These are phyloP conservation scores for Crocuta crocuta DNA, from an alignment of 2,113 vertebrate species.

Conservation along the genomic window DNA sequence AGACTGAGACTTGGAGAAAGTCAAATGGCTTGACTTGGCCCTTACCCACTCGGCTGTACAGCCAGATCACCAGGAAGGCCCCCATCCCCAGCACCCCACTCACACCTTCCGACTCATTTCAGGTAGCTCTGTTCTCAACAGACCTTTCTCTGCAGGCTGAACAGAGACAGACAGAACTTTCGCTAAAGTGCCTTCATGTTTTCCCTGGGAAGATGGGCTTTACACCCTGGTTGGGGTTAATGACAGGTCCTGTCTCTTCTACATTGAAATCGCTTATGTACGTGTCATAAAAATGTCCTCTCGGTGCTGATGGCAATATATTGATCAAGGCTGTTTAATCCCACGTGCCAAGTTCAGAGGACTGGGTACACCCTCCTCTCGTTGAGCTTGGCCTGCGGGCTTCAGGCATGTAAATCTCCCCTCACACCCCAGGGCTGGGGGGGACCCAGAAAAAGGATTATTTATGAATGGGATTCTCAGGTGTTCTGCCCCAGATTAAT, in stretches of 20 bases:
- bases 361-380: conserved; percentile 59
- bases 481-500: conserved; percentile 82
- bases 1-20: not conserved
- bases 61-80: accelerated
- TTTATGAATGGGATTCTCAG: conserved; percentile 82
- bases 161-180: conserved; percentile 51
- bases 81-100: accelerated
- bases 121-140: not conserved
- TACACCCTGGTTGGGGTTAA: conserved; percentile 68
- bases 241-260: conserved; percentile 76
- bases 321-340: conserved; percentile 80
- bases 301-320: conserved; percentile 78
- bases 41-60: not conserved
- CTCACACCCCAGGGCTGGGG: conserved; percentile 76
- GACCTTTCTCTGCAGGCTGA: not conserved
- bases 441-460: conserved; percentile 80
- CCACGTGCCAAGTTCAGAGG: conserved; percentile 73
- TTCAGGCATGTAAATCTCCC: conserved; percentile 83
- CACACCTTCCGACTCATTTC: not conserved
- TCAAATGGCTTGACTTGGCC: not conserved
- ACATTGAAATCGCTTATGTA: conserved; percentile 82
- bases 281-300: conserved; percentile 80
- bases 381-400: conserved; percentile 50
- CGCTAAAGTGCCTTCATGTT: not conserved
- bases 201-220: conserved; percentile 57